Evolutionary conservation across 2,797 vertebrate genomes (phyloP), one percentile per base, ranked within the genome.

Genomic region (Percopsis omiscomaycus): DNA sequence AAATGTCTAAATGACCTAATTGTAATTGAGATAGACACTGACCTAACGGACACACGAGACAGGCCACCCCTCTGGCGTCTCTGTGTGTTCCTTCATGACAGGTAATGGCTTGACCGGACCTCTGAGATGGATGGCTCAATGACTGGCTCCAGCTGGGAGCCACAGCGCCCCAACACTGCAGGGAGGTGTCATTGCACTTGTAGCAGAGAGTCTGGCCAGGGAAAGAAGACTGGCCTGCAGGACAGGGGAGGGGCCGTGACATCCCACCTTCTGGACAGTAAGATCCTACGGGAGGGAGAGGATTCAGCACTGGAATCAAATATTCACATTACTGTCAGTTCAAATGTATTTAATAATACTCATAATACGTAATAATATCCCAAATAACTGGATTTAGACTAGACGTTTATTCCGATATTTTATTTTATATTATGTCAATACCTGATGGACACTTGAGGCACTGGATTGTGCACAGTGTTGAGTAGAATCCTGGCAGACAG

Each of bases 371-470:
- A 42, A 42, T 42, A 42, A 42, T 42, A 52, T 11, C 49, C 50
- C 16, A 52, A 22, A 52, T 1, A 52, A 22, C 4, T 12, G 16
- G 16, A 10, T 52, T 2, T 27, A 29, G 22, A 27, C 22, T 53
- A 8, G 12, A 52, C 4, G 9, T 37, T 42, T 5, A 42, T 42
- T 5, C 37, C 6, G 37, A 29, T 49, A 46, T 28, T 22, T 22
- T 48, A 13, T 42, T 42, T 42, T 42, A 42, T 42, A 8, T 9
- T 42, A 42, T 42, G 1, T 42, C 37, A 42, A 42, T 42, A 96
- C 95, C 95, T 91, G 89, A 78, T 13, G 92, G 92, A 84, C 94
- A 96, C 32, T 74, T 86, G 56, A 92, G 84, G 82, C 92, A 94
- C 6, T 77, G 82, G 13, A 64, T 51, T 28, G 83, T 55, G 30